These are phyloP conservation scores for Struthio camelus DNA, from an alignment of 2,113 vertebrate species.

Conservation along the genomic window DNA sequence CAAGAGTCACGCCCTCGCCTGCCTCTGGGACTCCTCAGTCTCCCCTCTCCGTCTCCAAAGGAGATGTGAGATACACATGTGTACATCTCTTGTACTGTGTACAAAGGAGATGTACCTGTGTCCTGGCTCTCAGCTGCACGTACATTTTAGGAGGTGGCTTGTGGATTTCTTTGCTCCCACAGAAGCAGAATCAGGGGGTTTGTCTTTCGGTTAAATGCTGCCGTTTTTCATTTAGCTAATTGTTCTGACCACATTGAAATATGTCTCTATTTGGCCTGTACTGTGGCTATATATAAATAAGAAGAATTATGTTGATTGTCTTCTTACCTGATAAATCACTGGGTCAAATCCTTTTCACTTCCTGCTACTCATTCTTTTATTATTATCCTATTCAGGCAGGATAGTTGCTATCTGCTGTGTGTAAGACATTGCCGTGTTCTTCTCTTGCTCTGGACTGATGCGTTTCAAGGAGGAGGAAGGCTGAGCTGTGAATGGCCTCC, in stretches of 20 bases:
- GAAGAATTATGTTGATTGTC: slow-evolving; percentile 16
- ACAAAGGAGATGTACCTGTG: accelerated
- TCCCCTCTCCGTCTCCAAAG: neutral
- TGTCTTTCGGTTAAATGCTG: neutral
- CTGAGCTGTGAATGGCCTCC: neutral
- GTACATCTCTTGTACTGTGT: no score
- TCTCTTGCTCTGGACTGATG: neutral
- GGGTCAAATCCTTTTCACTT: neutral
- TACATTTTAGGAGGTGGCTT: neutral
- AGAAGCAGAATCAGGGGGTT: neutral
- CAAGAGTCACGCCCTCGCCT: neutral
- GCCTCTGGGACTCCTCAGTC: neutral
- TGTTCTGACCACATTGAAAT: neutral
- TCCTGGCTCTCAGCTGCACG: neutral
- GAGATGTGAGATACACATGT: no score
- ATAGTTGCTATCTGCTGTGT: neutral
- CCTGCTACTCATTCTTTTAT: neutral
- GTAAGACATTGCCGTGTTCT: neutral
- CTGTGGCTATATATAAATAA: slow-evolving; percentile 16
- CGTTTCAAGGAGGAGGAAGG: neutral
- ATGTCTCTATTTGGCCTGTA: neutral
- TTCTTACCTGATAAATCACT: neutral
- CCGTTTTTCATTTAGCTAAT: neutral
- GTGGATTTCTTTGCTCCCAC: neutral
- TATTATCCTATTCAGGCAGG: neutral